Evolutionary conservation across 1,140 invertebrate species (phyloP), one percentile per base, ranked within the genome.

Genomic region (Pogonomyrmex californicus): DNA sequence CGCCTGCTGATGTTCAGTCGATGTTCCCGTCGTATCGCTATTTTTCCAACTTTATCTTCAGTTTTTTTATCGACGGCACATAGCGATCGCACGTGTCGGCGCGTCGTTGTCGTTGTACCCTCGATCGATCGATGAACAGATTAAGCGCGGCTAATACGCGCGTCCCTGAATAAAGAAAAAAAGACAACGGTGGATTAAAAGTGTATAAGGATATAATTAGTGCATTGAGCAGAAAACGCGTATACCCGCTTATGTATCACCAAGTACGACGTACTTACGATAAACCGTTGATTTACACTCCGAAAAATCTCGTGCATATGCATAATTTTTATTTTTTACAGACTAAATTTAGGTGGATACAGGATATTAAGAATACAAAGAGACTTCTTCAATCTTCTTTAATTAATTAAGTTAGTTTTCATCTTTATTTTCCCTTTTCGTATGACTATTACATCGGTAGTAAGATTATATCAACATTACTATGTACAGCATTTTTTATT

Each of bases 401-500:
- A 92, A 91, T 93, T 91, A 93, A 91, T 93, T 92, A 93, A 93
- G 88, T 93, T 93, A 93, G 91, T 92, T 92, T 91, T 92, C 92
- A 87, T 76, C 71, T 76, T 76, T 76, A 79, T 79, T 92, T 89
- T 85, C 88, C 91, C 88, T 90, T 92, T 90, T 92, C 91, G 88
- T 93, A 95, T 94, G 92, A 93, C 91, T 94, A 93, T 94, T 94
- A 94, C 93, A 94, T 92, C 88, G 78, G 87, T 93, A 92, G 91
- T 94, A 94, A 94, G 92, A 92, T 94, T 93, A 93, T 94, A 93
- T 93, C 91, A 95, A 95, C 93, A 94, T 93, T 92, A 92, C 91
- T 95, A 95, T 95, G 62, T 95, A 95, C 93, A 95, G 90, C 91
- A 88, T 92, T 91, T 92, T 23, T 91, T 89, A 62, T 86, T 93